A percentile compares a stretch with the other conserved stretches of the same genome.
Evolutionary conservation across 2,797 vertebrate genomes (phyloP).

Genomic region (Notolepis coatsorum): DNA sequence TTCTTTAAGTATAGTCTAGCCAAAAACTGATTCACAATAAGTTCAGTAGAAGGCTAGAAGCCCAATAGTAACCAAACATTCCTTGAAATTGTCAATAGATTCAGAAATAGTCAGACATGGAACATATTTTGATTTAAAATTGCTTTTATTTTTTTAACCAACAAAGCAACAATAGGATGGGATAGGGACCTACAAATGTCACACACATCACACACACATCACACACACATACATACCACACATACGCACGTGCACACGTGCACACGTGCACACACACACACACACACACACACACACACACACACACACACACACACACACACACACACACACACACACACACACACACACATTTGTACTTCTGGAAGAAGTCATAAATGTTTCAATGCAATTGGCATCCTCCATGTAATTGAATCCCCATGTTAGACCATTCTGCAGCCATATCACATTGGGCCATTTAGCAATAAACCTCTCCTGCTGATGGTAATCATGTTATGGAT

Average conservation of each 20-base stretch:
- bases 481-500: constrained; percentile 53
- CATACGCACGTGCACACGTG: constrained; percentile 1
- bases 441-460: constrained; percentile 49
- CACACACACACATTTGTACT: background rate
- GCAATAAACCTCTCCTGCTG: constrained; percentile 44
- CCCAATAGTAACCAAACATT: too few relatives aligned
- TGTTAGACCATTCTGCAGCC: constrained; percentile 49
- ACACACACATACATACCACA: background rate
- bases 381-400: constrained; percentile 57
- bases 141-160: too few relatives aligned
- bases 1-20: too few relatives aligned
- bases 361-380: constrained; percentile 51
- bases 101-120: too few relatives aligned
- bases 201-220: background rate
- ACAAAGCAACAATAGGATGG: too few relatives aligned
- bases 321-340: constrained; percentile 1
- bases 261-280: background rate
- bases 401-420: constrained; percentile 44
- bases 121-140: too few relatives aligned
- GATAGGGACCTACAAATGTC: too few relatives aligned
- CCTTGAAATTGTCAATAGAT: too few relatives aligned
- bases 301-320: background rate
- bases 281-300: constrained; percentile 3
- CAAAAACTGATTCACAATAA: too few relatives aligned
- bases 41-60: too few relatives aligned